A percentile compares a stretch with the other conserved stretches of the same genome.
phyloP scores from a whole-genome alignment of 2,888 invertebrate genomes.

The Mamestra brassicae region DNA sequence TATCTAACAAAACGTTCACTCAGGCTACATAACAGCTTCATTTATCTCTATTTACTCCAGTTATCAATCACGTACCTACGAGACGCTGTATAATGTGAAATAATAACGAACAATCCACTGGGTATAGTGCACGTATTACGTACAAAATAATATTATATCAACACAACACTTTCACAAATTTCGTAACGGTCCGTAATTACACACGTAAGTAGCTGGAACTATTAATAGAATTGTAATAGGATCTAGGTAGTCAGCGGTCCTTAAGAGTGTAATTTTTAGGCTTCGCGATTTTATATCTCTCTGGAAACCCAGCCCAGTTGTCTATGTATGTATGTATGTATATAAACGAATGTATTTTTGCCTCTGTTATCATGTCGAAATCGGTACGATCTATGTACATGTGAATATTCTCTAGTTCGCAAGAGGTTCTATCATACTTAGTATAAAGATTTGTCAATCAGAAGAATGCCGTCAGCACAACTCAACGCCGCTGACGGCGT shows the following conservation, averaged over 20 bases:
- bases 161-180: slow-evolving; percentile 57
- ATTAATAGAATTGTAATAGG: slow-evolving; percentile 13
- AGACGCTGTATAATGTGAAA: slow-evolving; percentile 24
- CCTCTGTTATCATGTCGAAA: too few relatives aligned
- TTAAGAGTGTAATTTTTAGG: background rate
- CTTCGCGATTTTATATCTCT: background rate
- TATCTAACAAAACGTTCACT: slow-evolving; percentile 26
- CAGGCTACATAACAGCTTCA: slow-evolving; percentile 12
- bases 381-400: too few relatives aligned
- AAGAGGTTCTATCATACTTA: too few relatives aligned
- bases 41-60: slow-evolving; percentile 55
- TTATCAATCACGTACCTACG: slow-evolving; percentile 48
- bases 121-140: slow-evolving; percentile 47
- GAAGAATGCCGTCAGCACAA: too few relatives aligned
- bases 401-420: too few relatives aligned
- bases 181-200: slow-evolving; percentile 43
- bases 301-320: background rate
- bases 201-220: slow-evolving; percentile 55
- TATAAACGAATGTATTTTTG: too few relatives aligned
- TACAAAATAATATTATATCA: slow-evolving; percentile 45
- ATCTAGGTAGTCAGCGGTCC: background rate
- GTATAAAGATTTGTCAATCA: too few relatives aligned
- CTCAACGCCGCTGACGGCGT: too few relatives aligned
- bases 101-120: slow-evolving; percentile 24
- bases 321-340: too few relatives aligned